Evolutionary conservation across 2,888 invertebrate species (phyloP).

Genomic region (Eilema sororculum): DNA sequence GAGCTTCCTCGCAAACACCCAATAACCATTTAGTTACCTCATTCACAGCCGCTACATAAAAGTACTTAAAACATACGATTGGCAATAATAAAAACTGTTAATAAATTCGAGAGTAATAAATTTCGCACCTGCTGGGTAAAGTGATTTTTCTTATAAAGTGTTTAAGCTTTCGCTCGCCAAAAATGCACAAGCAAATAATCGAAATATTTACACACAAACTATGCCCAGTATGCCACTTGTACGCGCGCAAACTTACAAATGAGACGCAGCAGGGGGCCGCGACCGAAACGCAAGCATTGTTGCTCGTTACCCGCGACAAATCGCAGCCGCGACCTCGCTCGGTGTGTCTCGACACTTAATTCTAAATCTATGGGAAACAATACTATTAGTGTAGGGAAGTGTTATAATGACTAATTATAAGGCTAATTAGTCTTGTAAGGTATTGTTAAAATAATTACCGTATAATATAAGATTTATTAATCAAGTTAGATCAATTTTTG

Average conservation of each 20-base stretch:
- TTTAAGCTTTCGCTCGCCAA: background rate
- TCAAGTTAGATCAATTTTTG: no score
- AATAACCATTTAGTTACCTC: background rate
- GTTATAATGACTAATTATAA: conserved; percentile 4
- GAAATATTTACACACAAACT: conserved; percentile 24
- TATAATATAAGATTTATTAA: no score
- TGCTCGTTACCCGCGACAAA: conserved; percentile 80
- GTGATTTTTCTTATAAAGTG: background rate
- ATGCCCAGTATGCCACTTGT: conserved; percentile 52
- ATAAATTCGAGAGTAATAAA: background rate
- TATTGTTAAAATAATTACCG: background rate
- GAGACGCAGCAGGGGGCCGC: conserved; percentile 76
- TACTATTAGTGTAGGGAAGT: conserved; percentile 36
- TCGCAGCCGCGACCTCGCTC: conserved; percentile 50
- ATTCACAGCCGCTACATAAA: background rate
- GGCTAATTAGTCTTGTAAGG: background rate
- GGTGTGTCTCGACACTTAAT: conserved; percentile 52
- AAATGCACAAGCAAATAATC: conserved; percentile 15
- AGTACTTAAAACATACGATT: background rate
- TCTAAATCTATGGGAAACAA: conserved; percentile 51
- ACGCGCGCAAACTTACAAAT: conserved; percentile 68
- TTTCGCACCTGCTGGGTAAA: background rate
- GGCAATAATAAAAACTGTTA: background rate
- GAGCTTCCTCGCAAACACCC: background rate
- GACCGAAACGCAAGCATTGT: conserved; percentile 80